phyloP scores from a whole-genome alignment of 2,888 invertebrate genomes.

The Rugalucina vietnamica region DNA sequence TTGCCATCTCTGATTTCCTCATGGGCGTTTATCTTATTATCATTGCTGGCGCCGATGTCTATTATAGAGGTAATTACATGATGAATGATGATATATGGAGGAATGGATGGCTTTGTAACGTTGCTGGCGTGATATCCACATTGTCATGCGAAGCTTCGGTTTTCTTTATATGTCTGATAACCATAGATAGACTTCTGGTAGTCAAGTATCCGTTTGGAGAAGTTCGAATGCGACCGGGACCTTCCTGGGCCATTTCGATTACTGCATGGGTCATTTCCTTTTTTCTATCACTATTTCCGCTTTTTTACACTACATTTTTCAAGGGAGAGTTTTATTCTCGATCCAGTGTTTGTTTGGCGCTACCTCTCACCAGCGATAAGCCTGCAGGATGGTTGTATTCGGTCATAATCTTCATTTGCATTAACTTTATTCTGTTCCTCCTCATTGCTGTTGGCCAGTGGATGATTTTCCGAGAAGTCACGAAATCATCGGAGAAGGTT shows the following conservation, averaged over 20 bases:
- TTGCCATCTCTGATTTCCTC: conserved; percentile 55
- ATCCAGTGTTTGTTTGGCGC: conserved; percentile 79
- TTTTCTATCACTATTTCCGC: conserved; percentile 76
- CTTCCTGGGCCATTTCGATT: conserved; percentile 62
- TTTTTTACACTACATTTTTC: conserved; percentile 76
- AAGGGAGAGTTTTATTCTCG: conserved; percentile 76
- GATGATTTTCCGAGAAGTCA: conserved; percentile 76
- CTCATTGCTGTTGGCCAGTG: conserved; percentile 77
- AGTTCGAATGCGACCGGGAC: conserved; percentile 63
- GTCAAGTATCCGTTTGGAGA: conserved; percentile 86
- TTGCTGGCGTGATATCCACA: conserved; percentile 65
- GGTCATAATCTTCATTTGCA: conserved; percentile 77
- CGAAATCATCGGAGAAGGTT: background rate
- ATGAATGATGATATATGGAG: conserved; percentile 64
- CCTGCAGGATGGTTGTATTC: conserved; percentile 82
- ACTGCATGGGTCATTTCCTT: conserved; percentile 73
- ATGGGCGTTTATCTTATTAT: conserved; percentile 48
- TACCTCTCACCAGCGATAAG: conserved; percentile 78
- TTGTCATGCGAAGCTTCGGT: conserved; percentile 87
- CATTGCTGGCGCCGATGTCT: conserved; percentile 64
- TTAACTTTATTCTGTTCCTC: conserved; percentile 78
- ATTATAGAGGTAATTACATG: conserved; percentile 59
- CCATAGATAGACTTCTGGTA: conserved; percentile 87
- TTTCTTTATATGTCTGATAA: conserved; percentile 87
- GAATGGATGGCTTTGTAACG: conserved; percentile 54